Evolutionary conservation across 2,888 invertebrate genomes (phyloP).

Genomic region (Cremastobaeus sp.): DNA sequence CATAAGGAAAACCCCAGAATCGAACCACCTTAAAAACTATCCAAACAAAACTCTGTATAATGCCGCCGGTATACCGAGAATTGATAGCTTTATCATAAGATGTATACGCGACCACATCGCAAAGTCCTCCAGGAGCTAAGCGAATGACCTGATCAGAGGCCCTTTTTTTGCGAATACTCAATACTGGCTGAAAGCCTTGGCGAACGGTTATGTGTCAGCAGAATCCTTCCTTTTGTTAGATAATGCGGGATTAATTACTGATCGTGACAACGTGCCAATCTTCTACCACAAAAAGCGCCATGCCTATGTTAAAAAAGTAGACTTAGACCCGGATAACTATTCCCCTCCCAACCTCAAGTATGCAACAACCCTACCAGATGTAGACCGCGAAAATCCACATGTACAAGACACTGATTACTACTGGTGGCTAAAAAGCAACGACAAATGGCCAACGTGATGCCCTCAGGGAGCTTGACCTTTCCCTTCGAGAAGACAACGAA

Average conservation of each 20-base stretch:
- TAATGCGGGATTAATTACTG: neutral
- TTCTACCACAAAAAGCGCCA: too few species aligned
- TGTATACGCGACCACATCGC: constrained; percentile 3
- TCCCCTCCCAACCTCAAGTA: neutral
- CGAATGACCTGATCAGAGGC: neutral
- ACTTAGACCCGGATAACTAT: neutral
- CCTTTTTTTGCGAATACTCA: neutral
- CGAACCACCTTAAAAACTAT: neutral
- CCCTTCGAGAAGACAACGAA: too few species aligned
- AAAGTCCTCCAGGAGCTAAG: neutral
- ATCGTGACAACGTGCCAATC: too few species aligned
- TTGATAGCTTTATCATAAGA: neutral
- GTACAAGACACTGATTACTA: neutral
- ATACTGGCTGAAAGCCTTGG: neutral
- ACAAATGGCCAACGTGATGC: too few species aligned
- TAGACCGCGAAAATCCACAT: neutral
- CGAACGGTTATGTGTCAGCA: neutral
- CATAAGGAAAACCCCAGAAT: neutral
- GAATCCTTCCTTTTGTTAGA: constrained; percentile 9
- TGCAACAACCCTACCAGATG: neutral
- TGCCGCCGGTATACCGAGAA: neutral
- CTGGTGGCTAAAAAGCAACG: neutral
- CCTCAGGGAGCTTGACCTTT: too few species aligned
- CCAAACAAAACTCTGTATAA: neutral
- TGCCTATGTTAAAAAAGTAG: neutral